A percentile compares a stretch with the other conserved stretches of the same genome.
Conservation (phyloP, 2,888 invertebrate genomes). For the Macrophya alboannulata region DNA sequence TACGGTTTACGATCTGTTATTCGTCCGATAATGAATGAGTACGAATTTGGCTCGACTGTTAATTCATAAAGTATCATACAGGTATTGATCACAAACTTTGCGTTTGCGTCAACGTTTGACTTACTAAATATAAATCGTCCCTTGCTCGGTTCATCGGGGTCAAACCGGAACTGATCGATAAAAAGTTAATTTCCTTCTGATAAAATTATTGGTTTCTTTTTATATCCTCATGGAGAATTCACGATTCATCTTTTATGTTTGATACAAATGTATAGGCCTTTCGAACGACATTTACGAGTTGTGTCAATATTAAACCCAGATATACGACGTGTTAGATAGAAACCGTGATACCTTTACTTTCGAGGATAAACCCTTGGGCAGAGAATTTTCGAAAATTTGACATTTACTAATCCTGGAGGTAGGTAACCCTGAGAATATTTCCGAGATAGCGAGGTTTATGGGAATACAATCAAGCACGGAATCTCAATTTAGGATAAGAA, state of each 20-base stretch:
- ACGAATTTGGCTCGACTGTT: background rate
- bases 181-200: background rate
- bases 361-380: background rate
- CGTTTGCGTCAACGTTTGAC: constrained; percentile 25
- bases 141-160: background rate
- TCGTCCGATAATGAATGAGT: background rate
- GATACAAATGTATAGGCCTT: background rate
- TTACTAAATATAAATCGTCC: constrained; percentile 19
- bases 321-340: background rate
- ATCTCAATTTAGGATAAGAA: background rate
- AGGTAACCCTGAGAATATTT: background rate
- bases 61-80: constrained; percentile 18
- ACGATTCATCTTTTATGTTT: background rate
- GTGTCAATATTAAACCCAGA: background rate
- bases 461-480: background rate
- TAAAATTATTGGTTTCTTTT: background rate
- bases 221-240: background rate
- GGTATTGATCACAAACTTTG: constrained; percentile 2
- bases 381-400: background rate
- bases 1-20: background rate
- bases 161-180: constrained; percentile 4
- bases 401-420: background rate
- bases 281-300: background rate
- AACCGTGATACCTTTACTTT: background rate
- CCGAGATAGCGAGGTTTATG: background rate